Conservation (phyloP, 2,113 vertebrate genomes). For the Trochalopteron elliotii region DNA sequence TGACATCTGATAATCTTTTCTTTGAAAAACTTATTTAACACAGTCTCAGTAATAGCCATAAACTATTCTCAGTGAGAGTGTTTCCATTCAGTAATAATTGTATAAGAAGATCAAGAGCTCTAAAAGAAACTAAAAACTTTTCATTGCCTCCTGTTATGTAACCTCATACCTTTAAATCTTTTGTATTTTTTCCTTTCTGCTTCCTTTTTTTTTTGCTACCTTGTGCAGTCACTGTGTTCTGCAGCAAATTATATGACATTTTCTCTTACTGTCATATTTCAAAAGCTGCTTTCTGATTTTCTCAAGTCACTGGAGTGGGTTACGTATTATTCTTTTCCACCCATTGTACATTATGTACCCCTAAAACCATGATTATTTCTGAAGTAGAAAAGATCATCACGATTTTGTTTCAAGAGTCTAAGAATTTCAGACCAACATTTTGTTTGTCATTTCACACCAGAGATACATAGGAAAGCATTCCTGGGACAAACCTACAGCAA, state of each 20-base stretch:
- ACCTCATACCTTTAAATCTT: not conserved
- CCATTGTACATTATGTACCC: not conserved
- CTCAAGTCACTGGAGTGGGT: not conserved
- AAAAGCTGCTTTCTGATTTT: not conserved
- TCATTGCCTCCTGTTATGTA: not conserved
- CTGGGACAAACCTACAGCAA: not conserved
- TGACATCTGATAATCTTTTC: not conserved
- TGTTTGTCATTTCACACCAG: not conserved
- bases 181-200: not conserved
- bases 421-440: not conserved
- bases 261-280: not conserved
- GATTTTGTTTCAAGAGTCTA: not conserved
- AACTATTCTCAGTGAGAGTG: not conserved
- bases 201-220: not conserved
- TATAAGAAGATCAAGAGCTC: not conserved
- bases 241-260: not conserved
- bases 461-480: fast-evolving
- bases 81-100: not conserved
- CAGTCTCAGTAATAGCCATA: not conserved
- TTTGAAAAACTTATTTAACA: not conserved
- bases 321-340: not conserved
- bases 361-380: not conserved
- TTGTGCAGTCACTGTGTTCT: not conserved
- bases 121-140: not conserved
- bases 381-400: not conserved